Evolutionary conservation across 1,140 invertebrate genomes (phyloP).

Genomic region (Magallana gigas): DNA sequence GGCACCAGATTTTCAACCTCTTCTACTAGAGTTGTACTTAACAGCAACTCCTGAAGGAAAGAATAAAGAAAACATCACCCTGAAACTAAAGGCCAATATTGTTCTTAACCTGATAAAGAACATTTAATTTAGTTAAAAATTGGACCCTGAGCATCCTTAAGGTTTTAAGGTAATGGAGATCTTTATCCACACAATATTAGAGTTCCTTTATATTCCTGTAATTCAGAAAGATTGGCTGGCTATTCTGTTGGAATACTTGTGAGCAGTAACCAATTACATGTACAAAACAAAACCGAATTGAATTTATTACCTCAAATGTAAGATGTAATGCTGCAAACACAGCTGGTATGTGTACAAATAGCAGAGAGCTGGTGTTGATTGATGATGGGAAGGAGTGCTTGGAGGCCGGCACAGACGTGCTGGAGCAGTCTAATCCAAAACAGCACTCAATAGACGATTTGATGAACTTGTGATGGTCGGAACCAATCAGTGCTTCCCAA

Average conservation of each 20-base stretch:
- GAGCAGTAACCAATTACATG: no score
- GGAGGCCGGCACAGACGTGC: slow-evolving; percentile 61
- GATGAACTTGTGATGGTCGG: slow-evolving; percentile 80
- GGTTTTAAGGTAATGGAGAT: no score
- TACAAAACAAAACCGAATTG: no score
- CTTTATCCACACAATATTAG: no score
- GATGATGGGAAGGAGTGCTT: slow-evolving; percentile 77
- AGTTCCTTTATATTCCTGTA: no score
- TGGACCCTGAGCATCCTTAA: no score
- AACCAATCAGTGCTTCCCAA: slow-evolving; percentile 87
- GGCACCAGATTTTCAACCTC: slow-evolving; percentile 85
- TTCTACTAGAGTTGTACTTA: slow-evolving; percentile 86
- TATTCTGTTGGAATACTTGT: no score
- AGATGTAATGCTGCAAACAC: slow-evolving; percentile 91
- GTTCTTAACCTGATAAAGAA: no score
- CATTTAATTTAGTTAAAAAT: no score
- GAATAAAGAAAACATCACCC: neutral
- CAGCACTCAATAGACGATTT: slow-evolving; percentile 47
- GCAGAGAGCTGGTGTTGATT: slow-evolving; percentile 84
- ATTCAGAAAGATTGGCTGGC: no score
- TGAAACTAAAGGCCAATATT: no score
- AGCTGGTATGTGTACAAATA: slow-evolving; percentile 88
- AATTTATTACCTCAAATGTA: slow-evolving; percentile 86
- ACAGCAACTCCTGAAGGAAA: slow-evolving; percentile 86
- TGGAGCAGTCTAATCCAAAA: slow-evolving; percentile 75